Evolutionary conservation across 2,797 vertebrate species (phyloP).

Genomic region (Allobates femoralis): DNA sequence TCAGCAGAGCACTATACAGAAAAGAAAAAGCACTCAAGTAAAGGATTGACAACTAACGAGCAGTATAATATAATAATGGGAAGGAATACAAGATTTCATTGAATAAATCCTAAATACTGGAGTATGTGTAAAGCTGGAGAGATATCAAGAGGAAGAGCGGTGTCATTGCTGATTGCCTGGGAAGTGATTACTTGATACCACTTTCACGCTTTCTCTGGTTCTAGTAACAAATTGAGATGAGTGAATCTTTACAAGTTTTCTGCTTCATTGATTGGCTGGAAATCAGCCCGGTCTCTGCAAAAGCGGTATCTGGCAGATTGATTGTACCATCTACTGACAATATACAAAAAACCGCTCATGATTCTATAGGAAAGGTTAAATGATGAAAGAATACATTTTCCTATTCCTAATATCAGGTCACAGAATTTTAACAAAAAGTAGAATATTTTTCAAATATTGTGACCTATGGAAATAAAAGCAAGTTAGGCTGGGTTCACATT

Average conservation of each 20-base stretch:
- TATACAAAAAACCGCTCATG: not conserved
- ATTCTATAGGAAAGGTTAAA: not conserved
- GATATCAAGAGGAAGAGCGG: not conserved
- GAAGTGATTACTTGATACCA: not conserved
- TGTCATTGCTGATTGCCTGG: not conserved
- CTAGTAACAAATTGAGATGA: not conserved
- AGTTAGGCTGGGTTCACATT: too few relatives aligned
- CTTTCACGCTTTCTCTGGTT: not conserved
- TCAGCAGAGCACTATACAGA: constrained; percentile 19
- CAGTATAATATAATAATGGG: not conserved
- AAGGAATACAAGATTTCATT: not conserved
- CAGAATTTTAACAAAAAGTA: too few relatives aligned
- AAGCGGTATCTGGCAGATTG: not conserved
- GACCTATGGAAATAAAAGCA: not conserved
- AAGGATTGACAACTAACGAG: not conserved
- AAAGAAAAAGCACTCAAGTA: constrained; percentile 13
- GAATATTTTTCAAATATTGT: too few relatives aligned
- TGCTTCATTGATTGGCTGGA: not conserved
- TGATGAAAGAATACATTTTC: not conserved
- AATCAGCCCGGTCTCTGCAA: not conserved
- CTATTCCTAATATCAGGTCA: not conserved
- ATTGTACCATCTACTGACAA: not conserved
- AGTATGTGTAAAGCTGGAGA: not conserved
- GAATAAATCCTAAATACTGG: not conserved
- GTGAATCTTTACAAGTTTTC: not conserved